Conservation (phyloP, 2,797 vertebrate genomes). For the Salmo trutta region DNA sequence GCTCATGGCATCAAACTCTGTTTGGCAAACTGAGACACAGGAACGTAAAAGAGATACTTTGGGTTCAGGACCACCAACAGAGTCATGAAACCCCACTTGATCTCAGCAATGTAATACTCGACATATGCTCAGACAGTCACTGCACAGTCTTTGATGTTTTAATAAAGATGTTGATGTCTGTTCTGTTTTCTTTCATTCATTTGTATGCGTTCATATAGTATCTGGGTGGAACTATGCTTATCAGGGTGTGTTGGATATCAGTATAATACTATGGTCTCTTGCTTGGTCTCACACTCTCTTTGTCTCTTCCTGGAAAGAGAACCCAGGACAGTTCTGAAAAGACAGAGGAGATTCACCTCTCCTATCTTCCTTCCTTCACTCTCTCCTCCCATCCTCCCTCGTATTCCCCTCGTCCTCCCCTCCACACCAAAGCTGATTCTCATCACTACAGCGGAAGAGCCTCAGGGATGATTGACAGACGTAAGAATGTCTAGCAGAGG, state of each 20-base stretch:
- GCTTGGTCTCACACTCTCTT: too few relatives aligned
- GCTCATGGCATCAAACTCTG: conserved; percentile 18
- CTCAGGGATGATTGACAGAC: conserved; percentile 51
- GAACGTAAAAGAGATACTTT: conserved; percentile 34
- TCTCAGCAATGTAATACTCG: too few relatives aligned
- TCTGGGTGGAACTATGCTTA: neutral
- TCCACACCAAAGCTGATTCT: neutral
- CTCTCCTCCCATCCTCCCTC: conserved; percentile 23
- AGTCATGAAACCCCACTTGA: conserved; percentile 38
- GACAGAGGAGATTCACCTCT: too few relatives aligned
- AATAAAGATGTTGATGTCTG: neutral
- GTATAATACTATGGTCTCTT: neutral
- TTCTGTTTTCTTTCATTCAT: conserved; percentile 6
- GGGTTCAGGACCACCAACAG: conserved; percentile 49
- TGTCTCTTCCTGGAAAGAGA: too few relatives aligned
- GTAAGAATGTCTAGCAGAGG: conserved; percentile 51
- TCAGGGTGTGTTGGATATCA: neutral
- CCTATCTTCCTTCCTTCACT: conserved; percentile 1
- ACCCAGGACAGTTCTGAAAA: too few relatives aligned
- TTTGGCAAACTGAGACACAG: conserved; percentile 34
- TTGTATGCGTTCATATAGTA: neutral
- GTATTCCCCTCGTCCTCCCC: conserved; percentile 2
- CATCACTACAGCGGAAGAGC: conserved; percentile 45
- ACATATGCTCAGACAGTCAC: too few relatives aligned
- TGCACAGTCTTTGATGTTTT: neutral